Evolutionary conservation across 2,113 vertebrate genomes (phyloP), one percentile per base, ranked within the genome.

Genomic region (Balaeniceps rex): DNA sequence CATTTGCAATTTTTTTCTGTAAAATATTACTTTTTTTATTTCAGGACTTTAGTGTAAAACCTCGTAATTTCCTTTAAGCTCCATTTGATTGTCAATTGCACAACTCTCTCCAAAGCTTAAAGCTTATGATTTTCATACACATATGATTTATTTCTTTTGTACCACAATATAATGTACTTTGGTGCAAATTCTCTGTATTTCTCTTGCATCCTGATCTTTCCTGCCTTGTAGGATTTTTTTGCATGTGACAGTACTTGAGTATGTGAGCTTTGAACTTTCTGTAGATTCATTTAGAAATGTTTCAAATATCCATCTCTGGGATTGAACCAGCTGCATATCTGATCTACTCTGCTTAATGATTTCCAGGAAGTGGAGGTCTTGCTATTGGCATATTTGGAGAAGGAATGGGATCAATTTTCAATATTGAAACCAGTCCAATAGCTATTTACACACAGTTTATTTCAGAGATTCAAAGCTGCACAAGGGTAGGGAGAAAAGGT

Each of bases 11-110:
- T 98, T 98, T 98, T 98, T 98, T 96, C 97, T 19, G 46, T 98
- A 98, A 98, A 98, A 98, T 98, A 98, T 98, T 97, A 97, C 98
- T 98, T 98, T 98, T 97, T 98, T 98, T 98, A 98, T 98, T 98
- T 98, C 98, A 96, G 93, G 97, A 98, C 97, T 98, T 98, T 97
- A 98, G 97, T 96, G 94, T 98, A 98, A 98, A 98, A 98, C 96
- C 98, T 98, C 90, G 60, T 98, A 98, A 98, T 98, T 98, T 96
- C 98, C 94, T 98, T 98, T 98, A 98, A 98, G 98, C 97, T 98
- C 98, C 98, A 98, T 98, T 98, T 98, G 98, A 98, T 98, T 98
- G 97, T 98, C 98, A 98, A 98, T 98, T 98, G 98, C 98, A 98
- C 98, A 98, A 98, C 98, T 98, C 98, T 98, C 96, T 98, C 95